Evolutionary conservation across 2,888 invertebrate species (phyloP).

Genomic region (Drosophila nr. perissopoda): DNA sequence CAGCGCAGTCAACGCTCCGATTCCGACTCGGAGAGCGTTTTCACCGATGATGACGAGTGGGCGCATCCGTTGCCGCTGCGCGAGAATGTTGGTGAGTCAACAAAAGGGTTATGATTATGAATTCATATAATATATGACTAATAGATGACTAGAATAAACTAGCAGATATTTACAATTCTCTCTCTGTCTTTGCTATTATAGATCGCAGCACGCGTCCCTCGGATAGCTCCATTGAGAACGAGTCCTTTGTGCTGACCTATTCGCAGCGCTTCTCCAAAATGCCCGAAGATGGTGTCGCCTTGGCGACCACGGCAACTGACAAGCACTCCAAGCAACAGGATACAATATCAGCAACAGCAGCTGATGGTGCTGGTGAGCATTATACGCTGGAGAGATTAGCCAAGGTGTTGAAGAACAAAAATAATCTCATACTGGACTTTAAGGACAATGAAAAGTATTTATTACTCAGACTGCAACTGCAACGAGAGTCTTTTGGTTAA

Average conservation of each 20-base stretch:
- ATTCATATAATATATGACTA: not conserved
- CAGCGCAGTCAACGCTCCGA: constrained; percentile 85
- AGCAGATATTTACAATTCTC: not conserved
- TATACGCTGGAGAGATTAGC: constrained; percentile 70
- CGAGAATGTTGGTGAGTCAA: constrained; percentile 81
- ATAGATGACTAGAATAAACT: not conserved
- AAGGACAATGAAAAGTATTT: constrained; percentile 85
- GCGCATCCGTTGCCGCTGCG: constrained; percentile 86
- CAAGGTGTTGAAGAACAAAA: constrained; percentile 87
- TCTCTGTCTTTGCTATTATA: constrained; percentile 22
- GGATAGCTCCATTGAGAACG: constrained; percentile 87
- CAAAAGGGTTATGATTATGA: not conserved
- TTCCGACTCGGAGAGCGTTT: constrained; percentile 89
- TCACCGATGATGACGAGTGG: constrained; percentile 90
- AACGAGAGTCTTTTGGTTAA: not conserved
- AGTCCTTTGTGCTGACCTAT: constrained; percentile 86
- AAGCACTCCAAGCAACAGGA: constrained; percentile 33
- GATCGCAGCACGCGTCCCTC: constrained; percentile 86
- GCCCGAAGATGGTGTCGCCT: constrained; percentile 74
- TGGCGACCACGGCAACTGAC: constrained; percentile 17
- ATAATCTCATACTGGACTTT: constrained; percentile 81
- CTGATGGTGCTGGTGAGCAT: constrained; percentile 51
- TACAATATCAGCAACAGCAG: constrained; percentile 87
- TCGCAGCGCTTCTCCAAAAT: constrained; percentile 87
- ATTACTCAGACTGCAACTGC: not conserved